Base-by-base conservation (phyloP, 2,888 invertebrate species). In the Callyntrura sp. region DNA sequence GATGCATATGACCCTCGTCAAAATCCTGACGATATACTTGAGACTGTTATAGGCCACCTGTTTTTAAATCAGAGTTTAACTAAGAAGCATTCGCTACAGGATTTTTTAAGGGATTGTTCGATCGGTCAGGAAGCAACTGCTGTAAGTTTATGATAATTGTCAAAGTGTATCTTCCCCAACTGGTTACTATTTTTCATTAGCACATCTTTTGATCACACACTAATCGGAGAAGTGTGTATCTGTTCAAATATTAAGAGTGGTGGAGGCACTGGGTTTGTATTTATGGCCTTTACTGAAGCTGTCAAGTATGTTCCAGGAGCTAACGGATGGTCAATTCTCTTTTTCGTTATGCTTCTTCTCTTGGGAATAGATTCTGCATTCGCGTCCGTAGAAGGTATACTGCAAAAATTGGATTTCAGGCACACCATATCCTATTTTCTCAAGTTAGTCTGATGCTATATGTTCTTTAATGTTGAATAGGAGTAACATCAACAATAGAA, bases 181-280 rank as follows among this genome's bases (percentile, higher is more conserved):
- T n/a, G n/a, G 6, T 4, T 4, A 4, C 2, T 35, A 35, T 6
- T n/a, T n/a, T n/a, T n/a, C n/a, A n/a, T n/a, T n/a, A n/a, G n/a
- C n/a, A n/a, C n/a, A n/a, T n/a, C n/a, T n/a, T n/a, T n/a, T n/a
- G n/a, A n/a, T n/a, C n/a, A n/a, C n/a, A n/a, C n/a, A n/a, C n/a
- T n/a, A n/a, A n/a, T n/a, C n/a, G n/a, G n/a, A n/a, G n/a, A n/a
- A n/a, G n/a, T n/a, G n/a, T n/a, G n/a, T n/a, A n/a, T n/a, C n/a
- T n/a, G n/a, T n/a, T n/a, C n/a, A n/a, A n/a, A n/a, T n/a, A n/a
- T n/a, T n/a, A n/a, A 35, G 87, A 87, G 87, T 55, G 90, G 90
- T 2, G 81, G 88, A 11, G 91, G 91, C 11, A 90, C 90, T 28
- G 90, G 91, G n/a, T 73, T 91, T 25, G 87, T 91, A 11, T 91